Evolutionary conservation across 1,140 invertebrate species (phyloP).

Genomic region (Megathymus violae): DNA sequence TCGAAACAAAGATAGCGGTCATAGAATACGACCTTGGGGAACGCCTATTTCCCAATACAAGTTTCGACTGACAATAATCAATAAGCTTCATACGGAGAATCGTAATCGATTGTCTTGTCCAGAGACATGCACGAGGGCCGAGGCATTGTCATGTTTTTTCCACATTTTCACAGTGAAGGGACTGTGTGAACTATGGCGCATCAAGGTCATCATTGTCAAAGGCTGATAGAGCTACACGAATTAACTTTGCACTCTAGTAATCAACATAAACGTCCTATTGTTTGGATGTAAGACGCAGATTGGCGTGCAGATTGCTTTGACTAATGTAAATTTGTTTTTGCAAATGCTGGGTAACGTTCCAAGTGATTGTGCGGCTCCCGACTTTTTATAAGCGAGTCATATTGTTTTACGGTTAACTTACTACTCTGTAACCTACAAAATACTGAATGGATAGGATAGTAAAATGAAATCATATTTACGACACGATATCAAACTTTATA

Average conservation of each 20-base stretch:
- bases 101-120: constrained; percentile 78
- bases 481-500: constrained; percentile 24
- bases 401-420: constrained; percentile 37
- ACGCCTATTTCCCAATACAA: constrained; percentile 72
- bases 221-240: constrained; percentile 62
- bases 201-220: constrained; percentile 76
- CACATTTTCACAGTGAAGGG: constrained; percentile 79
- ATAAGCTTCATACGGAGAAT: constrained; percentile 69
- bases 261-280: constrained; percentile 32
- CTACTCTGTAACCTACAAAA: constrained; percentile 20
- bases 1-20: constrained; percentile 24
- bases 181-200: constrained; percentile 76
- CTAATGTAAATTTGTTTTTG: constrained; percentile 20
- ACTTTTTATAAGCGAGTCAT: constrained; percentile 49
- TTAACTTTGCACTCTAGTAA: constrained; percentile 38
- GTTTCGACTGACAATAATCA: constrained; percentile 71
- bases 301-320: constrained; percentile 29
- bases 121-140: constrained; percentile 66
- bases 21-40: constrained; percentile 42
- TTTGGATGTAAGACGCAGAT: constrained; percentile 36
- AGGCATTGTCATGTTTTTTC: constrained; percentile 75
- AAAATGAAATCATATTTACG: constrained; percentile 32
- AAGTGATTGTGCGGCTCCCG: constrained; percentile 42
- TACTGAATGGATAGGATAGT: constrained; percentile 16
- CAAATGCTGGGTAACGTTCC: constrained; percentile 37